Base-by-base conservation (phyloP, 2,888 invertebrate species). In the Idaea dimidiata region DNA sequence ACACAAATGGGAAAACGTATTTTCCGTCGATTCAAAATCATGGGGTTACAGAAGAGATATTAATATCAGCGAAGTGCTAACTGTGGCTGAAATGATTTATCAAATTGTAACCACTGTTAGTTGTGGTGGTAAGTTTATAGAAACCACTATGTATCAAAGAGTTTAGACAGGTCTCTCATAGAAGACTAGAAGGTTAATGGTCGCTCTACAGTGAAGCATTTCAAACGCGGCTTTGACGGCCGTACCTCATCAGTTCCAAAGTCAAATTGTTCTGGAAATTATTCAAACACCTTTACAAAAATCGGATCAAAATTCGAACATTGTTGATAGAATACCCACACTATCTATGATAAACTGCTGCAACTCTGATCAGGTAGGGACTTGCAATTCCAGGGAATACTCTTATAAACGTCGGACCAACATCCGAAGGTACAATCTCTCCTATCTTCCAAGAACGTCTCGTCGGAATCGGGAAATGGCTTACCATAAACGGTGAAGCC, bases 1-100 rank as follows among this genome's bases (percentile, higher is more conserved):
- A 8, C 97, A 97, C 77, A 99, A 99, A 88, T 99, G 98, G 98
- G 99, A 99, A 87, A 99, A 99, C 84, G 97, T 97, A 18, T 96
- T 99, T 94, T 98, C 99, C 0, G 91, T 99, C 56, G 99, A 99
- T 79, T 94, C 93, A 71, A 77, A 90, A 17, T 97, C 98, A 0
- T 98, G 98, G 98, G 98, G 98, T 0, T 97, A 94, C 80, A 91
- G 97, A 57, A 94, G 96, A 71, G 95, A 97, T 76, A 95, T 97
- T 16, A 84, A 87, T 2, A 73, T 97, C 0, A 79, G 88, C 6
- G 96, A 97, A 73, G 95, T 95, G 72, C 83, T 96, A 68, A 95
- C 94, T 0, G 91, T 94, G 1, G 82, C 94, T 33, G 95, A 97
- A 67, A 86, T 99, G 1, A 88, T 98, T 0, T 88, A 90, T 70